phyloP scores from a whole-genome alignment of 2,888 invertebrate species.

The Coleophora flavipennella region DNA sequence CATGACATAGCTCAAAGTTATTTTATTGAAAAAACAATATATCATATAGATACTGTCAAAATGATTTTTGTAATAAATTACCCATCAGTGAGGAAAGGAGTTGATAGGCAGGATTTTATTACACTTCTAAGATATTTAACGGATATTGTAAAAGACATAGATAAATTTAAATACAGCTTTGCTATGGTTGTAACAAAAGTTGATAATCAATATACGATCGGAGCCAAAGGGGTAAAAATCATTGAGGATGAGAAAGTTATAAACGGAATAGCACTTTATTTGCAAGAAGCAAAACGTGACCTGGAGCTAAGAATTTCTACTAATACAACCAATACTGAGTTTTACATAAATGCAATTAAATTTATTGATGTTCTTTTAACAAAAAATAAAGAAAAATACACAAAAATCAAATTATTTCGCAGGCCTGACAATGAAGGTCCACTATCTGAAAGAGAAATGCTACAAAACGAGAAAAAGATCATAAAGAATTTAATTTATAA shows the following conservation, averaged over 20 bases:
- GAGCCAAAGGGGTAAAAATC: neutral
- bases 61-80: neutral
- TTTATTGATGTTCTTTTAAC: neutral
- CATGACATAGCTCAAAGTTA: slow-evolving; percentile 1
- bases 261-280: neutral
- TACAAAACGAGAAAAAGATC: neutral
- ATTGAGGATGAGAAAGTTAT: neutral
- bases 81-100: neutral
- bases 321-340: neutral
- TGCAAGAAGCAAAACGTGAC: neutral
- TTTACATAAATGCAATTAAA: neutral
- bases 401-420: neutral
- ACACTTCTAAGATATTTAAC: neutral
- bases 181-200: slow-evolving; percentile 1
- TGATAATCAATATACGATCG: neutral
- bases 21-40: neutral
- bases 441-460: neutral
- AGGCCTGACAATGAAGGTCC: neutral
- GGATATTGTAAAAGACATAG: neutral
- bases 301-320: neutral
- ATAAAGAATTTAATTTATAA: neutral
- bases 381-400: neutral
- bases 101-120: slow-evolving; percentile 1
- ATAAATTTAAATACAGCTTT: neutral
- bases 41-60: neutral